Evolutionary conservation across 2,888 invertebrate species (phyloP), one percentile per base, ranked within the genome.

Genomic region (Acrobasis consociella): DNA sequence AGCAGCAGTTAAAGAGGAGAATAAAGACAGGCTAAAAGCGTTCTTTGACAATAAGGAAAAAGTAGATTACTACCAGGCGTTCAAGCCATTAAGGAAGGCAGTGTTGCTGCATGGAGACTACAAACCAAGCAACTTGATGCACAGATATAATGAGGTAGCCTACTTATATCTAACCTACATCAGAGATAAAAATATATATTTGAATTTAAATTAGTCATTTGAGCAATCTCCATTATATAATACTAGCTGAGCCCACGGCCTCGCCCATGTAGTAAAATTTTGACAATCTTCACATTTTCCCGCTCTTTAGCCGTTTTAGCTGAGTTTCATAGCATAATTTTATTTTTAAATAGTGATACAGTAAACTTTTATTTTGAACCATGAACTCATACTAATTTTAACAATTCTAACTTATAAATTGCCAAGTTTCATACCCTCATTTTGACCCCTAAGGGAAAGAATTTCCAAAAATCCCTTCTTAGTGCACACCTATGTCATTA

Each of bases 91-190:
- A 1, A 68, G 71, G 10, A 68, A 65, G 5, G 65, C 75, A 0
- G 73, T 82, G 5, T 50, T 83, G 5, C 70, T 72, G 22, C 83
- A 83, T 39, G 82, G 82, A 0, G 83, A 82, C 62, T 83, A 74
- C 64, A 76, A 78, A 59, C 67, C 78, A 5, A 80, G 81, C 61
- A 83, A 83, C 62, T 60, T 82, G 39, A 59, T 82, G 61, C 78
- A 72, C 65, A 60, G 65, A 62, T 17, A 55, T 63, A 66, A 74
- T 76, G 52, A 70, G 71, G 65, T 15, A 16, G 13, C 11, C 1
- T 42, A 42, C 11, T 7, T 31, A 5, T 5, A 42, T 42, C 13
- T 42, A 42, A 13, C 13, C 42, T 42, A 13, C 13, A 1, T 39
- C 2, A 39, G 10, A 39, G 39, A 9, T 8, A 39, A 49, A 8